Conservation (phyloP, 2,113 vertebrate species). For the Gnathonemus longibarbis region DNA sequence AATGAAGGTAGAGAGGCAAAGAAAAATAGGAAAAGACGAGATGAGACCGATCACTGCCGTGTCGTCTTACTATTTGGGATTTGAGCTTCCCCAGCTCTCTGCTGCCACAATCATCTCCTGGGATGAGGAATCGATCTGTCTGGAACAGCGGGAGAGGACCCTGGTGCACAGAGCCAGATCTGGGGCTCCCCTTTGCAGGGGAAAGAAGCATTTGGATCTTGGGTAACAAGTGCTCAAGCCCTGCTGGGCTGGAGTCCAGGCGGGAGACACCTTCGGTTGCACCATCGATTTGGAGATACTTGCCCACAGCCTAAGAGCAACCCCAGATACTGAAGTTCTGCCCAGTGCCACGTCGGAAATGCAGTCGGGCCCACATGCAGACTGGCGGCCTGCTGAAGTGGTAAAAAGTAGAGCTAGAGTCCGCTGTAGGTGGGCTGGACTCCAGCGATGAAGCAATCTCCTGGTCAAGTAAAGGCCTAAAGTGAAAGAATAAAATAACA, state of each 20-base stretch:
- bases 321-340: neutral
- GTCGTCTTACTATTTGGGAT: neutral
- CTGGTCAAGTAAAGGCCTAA: neutral
- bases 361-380: neutral
- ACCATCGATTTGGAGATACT: neutral
- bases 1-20: neutral
- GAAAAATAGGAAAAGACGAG: neutral
- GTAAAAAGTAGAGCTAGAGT: neutral
- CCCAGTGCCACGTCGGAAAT: neutral
- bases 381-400: neutral
- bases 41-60: neutral
- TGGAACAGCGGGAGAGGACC: neutral
- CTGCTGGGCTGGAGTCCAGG: neutral
- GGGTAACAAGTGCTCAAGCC: neutral
- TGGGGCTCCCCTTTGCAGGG: neutral
- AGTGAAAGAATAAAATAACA: neutral
- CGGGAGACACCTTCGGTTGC: neutral
- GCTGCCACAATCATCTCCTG: neutral
- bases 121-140: neutral
- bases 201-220: neutral
- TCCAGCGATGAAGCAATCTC: neutral
- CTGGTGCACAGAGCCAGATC: neutral
- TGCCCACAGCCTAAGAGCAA: neutral
- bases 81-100: neutral
- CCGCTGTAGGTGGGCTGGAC: neutral